Conservation (phyloP, 2,797 vertebrate genomes). For the Sebastes taczanowskii region DNA sequence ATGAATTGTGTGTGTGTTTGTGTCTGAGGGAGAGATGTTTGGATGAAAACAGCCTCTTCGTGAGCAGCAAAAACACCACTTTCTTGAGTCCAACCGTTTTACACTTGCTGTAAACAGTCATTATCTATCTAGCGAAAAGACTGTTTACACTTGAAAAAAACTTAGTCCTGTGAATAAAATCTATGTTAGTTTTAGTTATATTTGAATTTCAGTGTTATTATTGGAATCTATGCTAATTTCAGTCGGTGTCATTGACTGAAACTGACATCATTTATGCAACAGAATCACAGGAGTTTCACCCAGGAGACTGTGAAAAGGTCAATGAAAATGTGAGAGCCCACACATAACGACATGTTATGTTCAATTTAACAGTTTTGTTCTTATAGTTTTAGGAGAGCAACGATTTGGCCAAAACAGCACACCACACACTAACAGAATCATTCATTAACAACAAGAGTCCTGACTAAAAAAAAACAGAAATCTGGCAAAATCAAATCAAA, state of each 20-base stretch:
- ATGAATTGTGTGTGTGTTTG: background rate
- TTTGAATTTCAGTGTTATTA: background rate
- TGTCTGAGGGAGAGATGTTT: background rate
- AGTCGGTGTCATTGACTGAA: background rate
- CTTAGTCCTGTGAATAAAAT: background rate
- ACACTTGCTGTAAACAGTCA: conserved; percentile 31
- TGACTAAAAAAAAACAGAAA: background rate
- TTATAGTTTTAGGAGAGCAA: too few species aligned
- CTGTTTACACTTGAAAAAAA: conserved; percentile 1
- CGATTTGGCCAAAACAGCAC: background rate
- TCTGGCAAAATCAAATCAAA: background rate
- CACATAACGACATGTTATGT: too few species aligned
- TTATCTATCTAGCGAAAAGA: conserved; percentile 11
- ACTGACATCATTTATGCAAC: background rate
- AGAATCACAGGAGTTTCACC: background rate
- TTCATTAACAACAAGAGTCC: too few species aligned
- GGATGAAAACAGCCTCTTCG: conserved; percentile 3
- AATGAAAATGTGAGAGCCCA: too few species aligned
- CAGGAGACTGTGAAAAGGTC: background rate
- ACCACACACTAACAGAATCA: background rate
- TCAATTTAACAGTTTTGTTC: too few species aligned
- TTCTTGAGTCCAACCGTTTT: conserved; percentile 12
- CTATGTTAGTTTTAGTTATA: background rate
- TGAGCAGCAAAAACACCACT: conserved; percentile 16
- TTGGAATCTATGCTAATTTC: background rate